phyloP scores from a whole-genome alignment of 1,140 invertebrate genomes.

The Pseudomyrmex concolor region DNA sequence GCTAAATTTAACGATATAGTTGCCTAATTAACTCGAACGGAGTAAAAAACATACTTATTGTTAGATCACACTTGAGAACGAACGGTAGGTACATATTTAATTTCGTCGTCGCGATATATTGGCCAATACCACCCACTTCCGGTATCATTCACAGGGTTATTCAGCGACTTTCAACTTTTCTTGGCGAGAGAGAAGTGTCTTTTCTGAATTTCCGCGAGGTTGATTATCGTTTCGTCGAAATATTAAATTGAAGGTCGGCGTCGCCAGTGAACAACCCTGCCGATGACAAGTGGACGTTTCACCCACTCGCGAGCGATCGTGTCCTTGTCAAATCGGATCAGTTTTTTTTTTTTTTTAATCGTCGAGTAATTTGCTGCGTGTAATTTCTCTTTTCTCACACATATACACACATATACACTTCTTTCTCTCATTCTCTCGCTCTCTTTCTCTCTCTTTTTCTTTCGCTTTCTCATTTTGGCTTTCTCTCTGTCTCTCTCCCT shows the following conservation, averaged over 20 bases:
- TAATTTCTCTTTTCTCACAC: conserved; percentile 9
- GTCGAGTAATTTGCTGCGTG: conserved; percentile 46
- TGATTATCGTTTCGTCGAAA: neutral
- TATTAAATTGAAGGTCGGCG: conserved; percentile 31
- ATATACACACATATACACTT: too few species aligned
- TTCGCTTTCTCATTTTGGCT: neutral
- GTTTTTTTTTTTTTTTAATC: conserved; percentile 12
- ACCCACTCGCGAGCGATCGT: conserved; percentile 55
- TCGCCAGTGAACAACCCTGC: conserved; percentile 46
- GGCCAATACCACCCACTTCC: conserved; percentile 57
- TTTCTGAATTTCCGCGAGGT: neutral
- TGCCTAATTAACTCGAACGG: conserved; percentile 22
- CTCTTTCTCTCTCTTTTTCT: neutral
- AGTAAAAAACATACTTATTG: conserved; percentile 55
- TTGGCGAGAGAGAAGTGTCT: too few species aligned
- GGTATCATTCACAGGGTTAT: conserved; percentile 55
- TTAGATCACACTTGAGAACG: conserved; percentile 33
- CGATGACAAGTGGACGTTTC: conserved; percentile 57
- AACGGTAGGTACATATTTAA: conserved; percentile 52
- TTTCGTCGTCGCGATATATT: conserved; percentile 24
- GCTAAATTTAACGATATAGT: conserved; percentile 6
- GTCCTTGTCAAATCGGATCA: conserved; percentile 50
- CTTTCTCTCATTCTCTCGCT: neutral
- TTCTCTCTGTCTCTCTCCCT: neutral
- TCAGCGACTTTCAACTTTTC: neutral